Conservation (phyloP, 37 sponge, comb jelly and placozoan species). For the Haliclona indistincta region DNA sequence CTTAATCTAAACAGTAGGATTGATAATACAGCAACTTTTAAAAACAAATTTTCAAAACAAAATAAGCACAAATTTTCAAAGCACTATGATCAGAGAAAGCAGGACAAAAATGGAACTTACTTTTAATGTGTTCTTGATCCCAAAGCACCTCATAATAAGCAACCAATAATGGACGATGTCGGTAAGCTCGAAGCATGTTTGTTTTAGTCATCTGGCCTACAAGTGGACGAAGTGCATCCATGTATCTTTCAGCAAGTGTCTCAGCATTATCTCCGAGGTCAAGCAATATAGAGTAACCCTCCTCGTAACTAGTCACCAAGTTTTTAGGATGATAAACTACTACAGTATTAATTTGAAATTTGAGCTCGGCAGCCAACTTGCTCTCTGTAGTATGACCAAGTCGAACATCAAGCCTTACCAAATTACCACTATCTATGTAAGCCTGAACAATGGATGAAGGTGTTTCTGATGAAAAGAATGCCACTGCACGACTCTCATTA, state of each 20-base stretch:
- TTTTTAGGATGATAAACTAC: constrained; percentile 40
- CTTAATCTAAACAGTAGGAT: no score
- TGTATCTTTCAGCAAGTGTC: constrained; percentile 1
- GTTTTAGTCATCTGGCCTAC: constrained; percentile 68
- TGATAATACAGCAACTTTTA: no score
- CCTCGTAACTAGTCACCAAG: constrained; percentile 38
- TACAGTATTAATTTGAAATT: constrained; percentile 11
- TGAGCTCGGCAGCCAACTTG: constrained; percentile 23
- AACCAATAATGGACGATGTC: constrained; percentile 63
- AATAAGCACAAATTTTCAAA: no score
- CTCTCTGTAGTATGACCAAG: constrained; percentile 49
- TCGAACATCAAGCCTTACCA: constrained; percentile 22
- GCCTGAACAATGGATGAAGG: constrained; percentile 9
- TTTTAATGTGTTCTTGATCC: constrained; percentile 27
- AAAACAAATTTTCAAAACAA: no score
- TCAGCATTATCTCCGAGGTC: constrained; percentile 6
- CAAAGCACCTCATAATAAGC: constrained; percentile 68
- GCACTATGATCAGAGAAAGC: neutral
- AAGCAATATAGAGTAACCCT: constrained; percentile 6
- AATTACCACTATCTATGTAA: constrained; percentile 54
- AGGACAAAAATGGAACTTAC: constrained; percentile 1
- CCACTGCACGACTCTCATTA: constrained; percentile 33
- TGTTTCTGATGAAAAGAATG: constrained; percentile 37
- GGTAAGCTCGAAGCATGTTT: constrained; percentile 23
- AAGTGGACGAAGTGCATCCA: constrained; percentile 30